Evolutionary conservation across 2,888 invertebrate genomes (phyloP).

Genomic region (Xestia c-nigrum): DNA sequence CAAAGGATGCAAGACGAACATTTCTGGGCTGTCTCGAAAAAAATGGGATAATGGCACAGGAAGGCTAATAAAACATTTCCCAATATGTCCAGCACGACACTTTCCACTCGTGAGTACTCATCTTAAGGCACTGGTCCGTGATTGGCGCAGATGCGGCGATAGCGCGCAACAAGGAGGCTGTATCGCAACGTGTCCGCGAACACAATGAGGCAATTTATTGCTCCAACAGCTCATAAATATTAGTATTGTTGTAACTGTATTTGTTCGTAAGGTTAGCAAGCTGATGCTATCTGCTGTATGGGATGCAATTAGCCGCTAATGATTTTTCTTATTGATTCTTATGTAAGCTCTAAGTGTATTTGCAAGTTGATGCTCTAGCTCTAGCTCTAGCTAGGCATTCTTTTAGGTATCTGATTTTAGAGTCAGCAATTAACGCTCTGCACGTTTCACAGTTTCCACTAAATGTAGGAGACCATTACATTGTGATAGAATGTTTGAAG

Average conservation of each 20-base stretch:
- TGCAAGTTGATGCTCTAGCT: neutral
- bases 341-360: neutral
- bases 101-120: slow-evolving; percentile 20
- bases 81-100: neutral
- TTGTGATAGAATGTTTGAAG: neutral
- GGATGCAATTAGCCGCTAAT: slow-evolving; percentile 46
- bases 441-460: neutral
- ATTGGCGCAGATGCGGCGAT: slow-evolving; percentile 60
- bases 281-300: slow-evolving; percentile 35
- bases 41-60: neutral
- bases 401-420: neutral
- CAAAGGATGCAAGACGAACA: neutral
- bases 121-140: slow-evolving; percentile 22
- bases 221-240: slow-evolving; percentile 61
- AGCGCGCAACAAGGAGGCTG: slow-evolving; percentile 61
- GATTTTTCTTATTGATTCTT: slow-evolving; percentile 25
- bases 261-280: slow-evolving; percentile 37
- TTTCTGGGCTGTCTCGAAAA: neutral
- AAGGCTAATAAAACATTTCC: neutral
- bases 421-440: neutral
- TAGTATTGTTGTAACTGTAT: slow-evolving; percentile 59
- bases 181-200: slow-evolving; percentile 60
- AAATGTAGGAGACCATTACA: neutral
- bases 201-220: slow-evolving; percentile 66
- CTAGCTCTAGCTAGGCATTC: too few species aligned